These are phyloP conservation scores for Siderastrea radians DNA, from an alignment of 92 coral and sea anemone species.

Conservation along the genomic window DNA sequence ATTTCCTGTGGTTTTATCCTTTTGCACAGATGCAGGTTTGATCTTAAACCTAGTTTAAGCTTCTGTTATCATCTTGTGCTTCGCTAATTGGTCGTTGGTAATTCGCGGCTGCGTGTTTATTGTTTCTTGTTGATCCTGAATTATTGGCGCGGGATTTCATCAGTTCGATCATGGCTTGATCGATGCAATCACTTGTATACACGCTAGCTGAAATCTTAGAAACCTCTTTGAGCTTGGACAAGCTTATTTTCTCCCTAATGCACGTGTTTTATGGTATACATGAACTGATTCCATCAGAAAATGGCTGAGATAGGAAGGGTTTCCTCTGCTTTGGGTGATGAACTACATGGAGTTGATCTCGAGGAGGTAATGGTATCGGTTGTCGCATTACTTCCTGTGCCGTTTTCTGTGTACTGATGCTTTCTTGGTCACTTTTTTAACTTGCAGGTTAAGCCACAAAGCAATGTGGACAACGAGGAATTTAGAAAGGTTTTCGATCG, in stretches of 20 bases:
- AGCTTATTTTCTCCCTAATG: constrained; percentile 31
- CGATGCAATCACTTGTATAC: constrained; percentile 28
- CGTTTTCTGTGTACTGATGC: not conserved
- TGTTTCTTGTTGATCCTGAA: constrained; percentile 17
- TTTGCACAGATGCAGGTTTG: not conserved
- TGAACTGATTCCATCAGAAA: constrained; percentile 56
- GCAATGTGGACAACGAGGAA: constrained; percentile 57
- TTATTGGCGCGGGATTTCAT: constrained; percentile 47
- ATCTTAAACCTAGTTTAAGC: not conserved
- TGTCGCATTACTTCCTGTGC: not conserved
- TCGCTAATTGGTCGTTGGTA: constrained; percentile 11
- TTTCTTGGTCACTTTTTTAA: not conserved
- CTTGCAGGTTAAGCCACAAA: constrained; percentile 27
- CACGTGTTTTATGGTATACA: constrained; percentile 54
- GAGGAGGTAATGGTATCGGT: constrained; percentile 5
- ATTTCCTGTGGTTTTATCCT: not conserved
- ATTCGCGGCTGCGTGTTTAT: constrained; percentile 24
- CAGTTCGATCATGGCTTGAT: constrained; percentile 37
- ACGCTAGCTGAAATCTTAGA: not conserved
- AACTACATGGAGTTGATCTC: constrained; percentile 1
- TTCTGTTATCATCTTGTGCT: not conserved
- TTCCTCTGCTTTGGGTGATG: constrained; percentile 18
- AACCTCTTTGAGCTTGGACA: constrained; percentile 1
- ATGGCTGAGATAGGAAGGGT: constrained; percentile 43
- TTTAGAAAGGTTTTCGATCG: constrained; percentile 83